Conservation (phyloP, 2,797 vertebrate species). For the Rhyacichthys aspro region DNA sequence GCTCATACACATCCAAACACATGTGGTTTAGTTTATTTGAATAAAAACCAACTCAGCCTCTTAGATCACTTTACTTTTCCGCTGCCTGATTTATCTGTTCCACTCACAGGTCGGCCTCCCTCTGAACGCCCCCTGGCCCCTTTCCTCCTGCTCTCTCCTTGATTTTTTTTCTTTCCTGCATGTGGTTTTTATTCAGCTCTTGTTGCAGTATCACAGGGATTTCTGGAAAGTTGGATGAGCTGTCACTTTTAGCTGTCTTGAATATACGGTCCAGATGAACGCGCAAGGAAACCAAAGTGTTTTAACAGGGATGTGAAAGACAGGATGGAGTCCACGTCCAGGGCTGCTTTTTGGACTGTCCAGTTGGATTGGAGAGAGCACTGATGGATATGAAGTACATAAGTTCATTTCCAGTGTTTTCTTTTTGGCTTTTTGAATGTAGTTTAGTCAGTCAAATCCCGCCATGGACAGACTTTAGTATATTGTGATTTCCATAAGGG, state of each 20-base stretch:
- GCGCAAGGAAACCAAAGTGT: constrained; percentile 53
- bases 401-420: not conserved
- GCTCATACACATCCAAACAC: constrained; percentile 7
- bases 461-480: constrained; percentile 36
- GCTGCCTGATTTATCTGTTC: constrained; percentile 65
- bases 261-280: constrained; percentile 67
- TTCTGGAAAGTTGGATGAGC: constrained; percentile 82
- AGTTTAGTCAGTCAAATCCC: constrained; percentile 41
- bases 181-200: constrained; percentile 78
- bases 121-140: not conserved
- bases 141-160: constrained; percentile 27
- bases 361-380: not conserved
- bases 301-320: constrained; percentile 65
- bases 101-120: constrained; percentile 48
- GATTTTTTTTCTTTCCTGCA: constrained; percentile 62
- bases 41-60: constrained; percentile 48
- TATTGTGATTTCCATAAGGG: not conserved
- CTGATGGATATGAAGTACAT: not conserved
- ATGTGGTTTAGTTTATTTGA: constrained; percentile 66
- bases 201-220: constrained; percentile 73
- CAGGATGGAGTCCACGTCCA: constrained; percentile 21
- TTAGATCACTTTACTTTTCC: constrained; percentile 69
- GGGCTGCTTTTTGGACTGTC: not conserved
- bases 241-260: constrained; percentile 74
- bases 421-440: not conserved